Conservation (phyloP, 2,888 invertebrate species). For the Scaptomyza polygonia region DNA sequence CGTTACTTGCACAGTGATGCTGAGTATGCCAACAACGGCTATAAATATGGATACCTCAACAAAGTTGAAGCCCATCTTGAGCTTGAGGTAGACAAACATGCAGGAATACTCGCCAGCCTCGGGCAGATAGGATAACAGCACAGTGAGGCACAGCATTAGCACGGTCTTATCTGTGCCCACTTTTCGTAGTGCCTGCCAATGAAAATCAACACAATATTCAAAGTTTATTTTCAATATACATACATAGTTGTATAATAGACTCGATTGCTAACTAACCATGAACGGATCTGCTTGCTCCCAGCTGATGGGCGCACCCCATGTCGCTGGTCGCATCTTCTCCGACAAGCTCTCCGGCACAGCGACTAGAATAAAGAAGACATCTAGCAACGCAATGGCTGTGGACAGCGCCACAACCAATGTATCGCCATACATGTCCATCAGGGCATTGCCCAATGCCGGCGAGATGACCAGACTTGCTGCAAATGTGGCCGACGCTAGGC, state of each 20-base stretch:
- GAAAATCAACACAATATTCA: too few species aligned
- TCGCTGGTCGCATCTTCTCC: constrained; percentile 92
- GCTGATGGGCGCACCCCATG: constrained; percentile 94
- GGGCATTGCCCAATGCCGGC: constrained; percentile 96
- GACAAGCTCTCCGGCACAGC: constrained; percentile 99
- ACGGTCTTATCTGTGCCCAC: constrained; percentile 98
- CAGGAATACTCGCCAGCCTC: constrained; percentile 99
- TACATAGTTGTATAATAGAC: not conserved
- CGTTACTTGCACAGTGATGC: constrained; percentile 96
- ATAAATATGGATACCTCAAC: constrained; percentile 99
- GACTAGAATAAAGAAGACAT: constrained; percentile 98
- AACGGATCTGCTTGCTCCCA: constrained; percentile 99
- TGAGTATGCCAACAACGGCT: constrained; percentile 97
- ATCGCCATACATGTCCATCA: constrained; percentile 93
- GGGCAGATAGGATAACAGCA: constrained; percentile 98
- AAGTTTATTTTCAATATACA: not conserved
- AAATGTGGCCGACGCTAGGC: constrained; percentile 99
- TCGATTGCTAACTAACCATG: constrained; percentile 86
- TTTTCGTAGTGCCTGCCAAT: constrained; percentile 89
- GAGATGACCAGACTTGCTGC: constrained; percentile 99
- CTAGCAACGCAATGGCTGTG: constrained; percentile 96
- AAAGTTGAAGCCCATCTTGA: constrained; percentile 98
- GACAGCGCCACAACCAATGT: constrained; percentile 96
- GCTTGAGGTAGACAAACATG: constrained; percentile 99
- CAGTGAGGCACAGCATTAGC: constrained; percentile 97